A percentile compares a stretch with the other conserved stretches of the same genome.
phyloP scores from a whole-genome alignment of 2,113 vertebrate species.

The Xyrauchen texanus region DNA sequence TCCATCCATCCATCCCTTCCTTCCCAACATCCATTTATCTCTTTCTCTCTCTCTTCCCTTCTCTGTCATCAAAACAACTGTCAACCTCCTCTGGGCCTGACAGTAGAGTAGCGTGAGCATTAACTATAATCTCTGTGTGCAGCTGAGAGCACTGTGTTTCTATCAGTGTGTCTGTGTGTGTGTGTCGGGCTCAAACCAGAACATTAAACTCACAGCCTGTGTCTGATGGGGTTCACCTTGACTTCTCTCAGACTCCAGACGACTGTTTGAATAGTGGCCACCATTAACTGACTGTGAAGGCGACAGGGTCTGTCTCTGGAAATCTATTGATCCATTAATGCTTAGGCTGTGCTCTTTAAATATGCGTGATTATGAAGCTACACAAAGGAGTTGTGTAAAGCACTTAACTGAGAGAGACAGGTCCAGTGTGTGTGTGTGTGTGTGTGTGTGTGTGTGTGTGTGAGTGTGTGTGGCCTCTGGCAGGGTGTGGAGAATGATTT shows the following conservation, averaged over 20 bases:
- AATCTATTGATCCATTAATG: constrained; percentile 31
- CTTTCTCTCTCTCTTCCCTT: not conserved
- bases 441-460: not conserved
- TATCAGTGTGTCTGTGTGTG: constrained; percentile 11
- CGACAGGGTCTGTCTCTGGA: not conserved
- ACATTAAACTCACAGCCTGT: constrained; percentile 31
- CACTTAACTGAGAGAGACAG: constrained; percentile 26
- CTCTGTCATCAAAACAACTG: constrained; percentile 41
- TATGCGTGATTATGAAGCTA: constrained; percentile 29
- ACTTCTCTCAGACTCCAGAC: constrained; percentile 27
- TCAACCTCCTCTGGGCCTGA: constrained; percentile 14
- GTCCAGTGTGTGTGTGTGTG: not conserved
- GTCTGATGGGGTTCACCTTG: constrained; percentile 43
- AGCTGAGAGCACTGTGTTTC: constrained; percentile 19
- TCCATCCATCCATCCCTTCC: too few relatives aligned
- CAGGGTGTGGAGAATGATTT: not conserved
- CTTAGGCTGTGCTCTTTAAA: constrained; percentile 32
- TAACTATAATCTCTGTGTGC: constrained; percentile 41
- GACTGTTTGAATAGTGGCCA: not conserved
- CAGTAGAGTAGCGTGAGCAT: constrained; percentile 5
- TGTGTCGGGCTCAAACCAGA: not conserved
- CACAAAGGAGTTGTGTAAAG: not conserved
- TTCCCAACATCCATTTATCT: too few relatives aligned
- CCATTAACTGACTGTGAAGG: constrained; percentile 22
- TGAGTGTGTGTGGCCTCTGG: not conserved